Base-by-base conservation (phyloP, 2,113 vertebrate species). In the Rafetus swinhoei region DNA sequence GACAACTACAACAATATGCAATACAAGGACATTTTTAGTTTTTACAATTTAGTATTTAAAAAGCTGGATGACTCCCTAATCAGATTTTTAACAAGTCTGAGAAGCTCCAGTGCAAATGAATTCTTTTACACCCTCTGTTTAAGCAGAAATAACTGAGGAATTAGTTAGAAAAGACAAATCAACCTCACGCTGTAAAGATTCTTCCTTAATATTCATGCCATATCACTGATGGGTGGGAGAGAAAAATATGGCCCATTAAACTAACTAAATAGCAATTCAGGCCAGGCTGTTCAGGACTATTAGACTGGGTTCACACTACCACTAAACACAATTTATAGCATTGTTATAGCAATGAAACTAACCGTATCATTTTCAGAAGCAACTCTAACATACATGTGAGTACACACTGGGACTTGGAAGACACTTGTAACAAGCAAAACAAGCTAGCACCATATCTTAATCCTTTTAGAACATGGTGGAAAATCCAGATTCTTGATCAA, bases 131-230 rank as follows among this genome's bases (percentile, higher is more conserved):
- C 29, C 62, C 82, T 87, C 76, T 84, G 65, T 50, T 94, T 79
- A 52, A 80, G 76, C 3, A 2, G 54, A 92, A 77, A 92, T 95
- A 93, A 95, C 86, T 19, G 65, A 89, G 90, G 65, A 53, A 82
- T 81, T 91, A 87, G 80, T 13, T 4, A 45, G 24, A 29, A 87
- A 85, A 96, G 55, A 94, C 4, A 72, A 83, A 84, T 60, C 86
- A 89, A 82, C 85, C 87, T 93, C 82, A 54, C 82, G 80, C 50
- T 52, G 88, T 2, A 79, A 53, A 6, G 74, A 76, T 76, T 76
- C 54, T 94, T 74, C 83, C 93, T 94, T 96, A 80, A 93, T 94
- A 76, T 69, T 83, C 74, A 93, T 60, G 93, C 86, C 96, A 84
- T 92, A 87, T 81, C 14, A 82, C 59, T 92, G 90, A 94, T 57